Percentiles rank a stretch among this genome's conserved stretches.
These are phyloP conservation scores for Bolinopsis microptera DNA, from an alignment of 37 sponge, comb jelly and placozoan species.

Conservation along the genomic window DNA sequence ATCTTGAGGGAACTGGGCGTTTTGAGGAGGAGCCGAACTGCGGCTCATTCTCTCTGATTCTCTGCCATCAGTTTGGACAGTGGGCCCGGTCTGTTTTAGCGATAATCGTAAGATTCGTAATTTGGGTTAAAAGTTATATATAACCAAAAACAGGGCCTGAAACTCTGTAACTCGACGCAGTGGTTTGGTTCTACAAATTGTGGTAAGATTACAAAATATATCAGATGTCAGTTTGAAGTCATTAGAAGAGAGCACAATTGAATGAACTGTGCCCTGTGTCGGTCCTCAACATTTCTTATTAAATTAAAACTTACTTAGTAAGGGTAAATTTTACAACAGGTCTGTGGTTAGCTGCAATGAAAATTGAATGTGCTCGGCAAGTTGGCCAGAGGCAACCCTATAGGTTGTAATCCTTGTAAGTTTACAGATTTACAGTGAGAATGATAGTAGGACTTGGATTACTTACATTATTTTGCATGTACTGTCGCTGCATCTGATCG, in stretches of 20 bases:
- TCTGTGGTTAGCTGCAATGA: no score
- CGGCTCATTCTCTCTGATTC: neutral
- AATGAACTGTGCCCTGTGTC: neutral
- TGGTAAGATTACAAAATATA: neutral
- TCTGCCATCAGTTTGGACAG: slow-evolving; percentile 12
- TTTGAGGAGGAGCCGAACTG: neutral
- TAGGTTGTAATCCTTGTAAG: neutral
- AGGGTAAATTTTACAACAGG: no score
- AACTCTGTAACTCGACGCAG: no score
- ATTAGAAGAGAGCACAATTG: neutral
- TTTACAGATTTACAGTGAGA: neutral
- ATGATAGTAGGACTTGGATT: neutral
- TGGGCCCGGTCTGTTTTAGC: neutral
- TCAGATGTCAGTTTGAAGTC: neutral
- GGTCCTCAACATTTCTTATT: neutral
- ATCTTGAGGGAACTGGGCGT: neutral
- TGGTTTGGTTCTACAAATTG: no score
- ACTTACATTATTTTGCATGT: slow-evolving; percentile 14
- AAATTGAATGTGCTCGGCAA: no score
- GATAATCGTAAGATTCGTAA: no score
- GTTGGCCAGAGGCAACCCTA: neutral
- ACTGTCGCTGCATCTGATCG: slow-evolving; percentile 43
- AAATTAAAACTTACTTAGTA: neutral
- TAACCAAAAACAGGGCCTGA: neutral
- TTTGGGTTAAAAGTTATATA: no score